These are phyloP conservation scores for Geopemphigus sp. DNA, from an alignment of 1,140 invertebrate genomes.

Conservation along the genomic window DNA sequence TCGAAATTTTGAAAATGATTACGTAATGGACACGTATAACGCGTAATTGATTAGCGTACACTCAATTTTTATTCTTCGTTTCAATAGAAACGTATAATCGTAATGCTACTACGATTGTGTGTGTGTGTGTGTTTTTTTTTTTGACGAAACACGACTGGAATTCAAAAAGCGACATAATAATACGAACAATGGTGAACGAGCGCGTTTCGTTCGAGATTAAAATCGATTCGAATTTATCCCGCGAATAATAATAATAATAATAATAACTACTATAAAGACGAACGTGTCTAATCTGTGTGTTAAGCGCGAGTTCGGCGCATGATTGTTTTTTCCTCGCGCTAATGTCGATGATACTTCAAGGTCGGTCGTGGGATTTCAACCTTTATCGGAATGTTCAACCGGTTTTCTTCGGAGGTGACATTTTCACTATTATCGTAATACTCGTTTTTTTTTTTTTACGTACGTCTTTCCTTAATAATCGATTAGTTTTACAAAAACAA, in stretches of 20 bases:
- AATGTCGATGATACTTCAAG: conserved; percentile 22
- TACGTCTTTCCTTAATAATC: conserved; percentile 39
- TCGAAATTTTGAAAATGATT: not conserved
- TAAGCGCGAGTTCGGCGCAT: not conserved
- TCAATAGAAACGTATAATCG: not conserved
- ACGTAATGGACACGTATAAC: not conserved
- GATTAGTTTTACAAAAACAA: conserved; percentile 34
- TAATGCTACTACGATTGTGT: too few relatives aligned
- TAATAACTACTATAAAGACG: not conserved
- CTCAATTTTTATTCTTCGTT: not conserved
- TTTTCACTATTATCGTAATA: conserved; percentile 46
- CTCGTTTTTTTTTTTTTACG: conserved; percentile 1
- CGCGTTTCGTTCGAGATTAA: not conserved
- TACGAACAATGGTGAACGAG: not conserved
- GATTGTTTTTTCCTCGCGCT: conserved; percentile 35
- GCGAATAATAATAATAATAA: not conserved
- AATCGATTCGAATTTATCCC: not conserved
- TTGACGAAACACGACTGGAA: too few relatives aligned
- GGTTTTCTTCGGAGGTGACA: conserved; percentile 47
- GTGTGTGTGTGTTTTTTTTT: too few relatives aligned
- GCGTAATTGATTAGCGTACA: not conserved
- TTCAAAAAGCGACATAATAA: too few relatives aligned
- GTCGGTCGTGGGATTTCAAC: conserved; percentile 37
- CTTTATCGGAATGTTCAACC: conserved; percentile 49
- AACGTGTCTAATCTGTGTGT: conserved; percentile 2